A percentile compares a stretch with the other conserved stretches of the same genome.
Conservation (phyloP, 2,888 invertebrate genomes). For the Gnatocerus cornutus region DNA sequence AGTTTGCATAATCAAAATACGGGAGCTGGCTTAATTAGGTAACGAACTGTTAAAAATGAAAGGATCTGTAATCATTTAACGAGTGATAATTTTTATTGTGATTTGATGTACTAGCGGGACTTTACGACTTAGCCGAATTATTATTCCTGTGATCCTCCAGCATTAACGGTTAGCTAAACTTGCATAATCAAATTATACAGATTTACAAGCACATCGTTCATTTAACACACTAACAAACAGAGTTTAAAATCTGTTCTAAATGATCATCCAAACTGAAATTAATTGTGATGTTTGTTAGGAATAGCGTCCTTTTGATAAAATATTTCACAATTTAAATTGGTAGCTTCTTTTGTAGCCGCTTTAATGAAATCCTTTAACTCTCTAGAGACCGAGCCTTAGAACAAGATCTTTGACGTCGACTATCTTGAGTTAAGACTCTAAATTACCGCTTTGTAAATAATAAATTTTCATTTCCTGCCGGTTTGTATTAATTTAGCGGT, state of each 20-base stretch:
- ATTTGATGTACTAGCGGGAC: conserved; percentile 12
- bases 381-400: conserved; percentile 43
- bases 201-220: conserved; percentile 38
- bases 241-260: conserved; percentile 20
- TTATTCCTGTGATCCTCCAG: conserved; percentile 28
- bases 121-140: conserved; percentile 26
- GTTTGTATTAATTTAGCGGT: conserved; percentile 46
- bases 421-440: conserved; percentile 56
- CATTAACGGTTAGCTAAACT: conserved; percentile 38
- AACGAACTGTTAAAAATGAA: conserved; percentile 12
- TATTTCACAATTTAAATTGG: conserved; percentile 45
- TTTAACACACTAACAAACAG: conserved; percentile 19
- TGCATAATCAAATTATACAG: conserved; percentile 33
- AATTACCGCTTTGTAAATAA: conserved; percentile 60
- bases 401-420: conserved; percentile 54
- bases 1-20: neutral
- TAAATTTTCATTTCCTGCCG: conserved; percentile 56
- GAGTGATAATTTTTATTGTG: neutral
- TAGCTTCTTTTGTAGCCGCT: conserved; percentile 43
- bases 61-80: neutral
- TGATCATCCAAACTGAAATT: conserved; percentile 18
- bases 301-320: conserved; percentile 35
- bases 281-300: conserved; percentile 30
- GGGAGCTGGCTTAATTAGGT: conserved; percentile 10
- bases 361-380: conserved; percentile 54